phyloP scores from a whole-genome alignment of 2,113 vertebrate species.

The Notothenia rossii region DNA sequence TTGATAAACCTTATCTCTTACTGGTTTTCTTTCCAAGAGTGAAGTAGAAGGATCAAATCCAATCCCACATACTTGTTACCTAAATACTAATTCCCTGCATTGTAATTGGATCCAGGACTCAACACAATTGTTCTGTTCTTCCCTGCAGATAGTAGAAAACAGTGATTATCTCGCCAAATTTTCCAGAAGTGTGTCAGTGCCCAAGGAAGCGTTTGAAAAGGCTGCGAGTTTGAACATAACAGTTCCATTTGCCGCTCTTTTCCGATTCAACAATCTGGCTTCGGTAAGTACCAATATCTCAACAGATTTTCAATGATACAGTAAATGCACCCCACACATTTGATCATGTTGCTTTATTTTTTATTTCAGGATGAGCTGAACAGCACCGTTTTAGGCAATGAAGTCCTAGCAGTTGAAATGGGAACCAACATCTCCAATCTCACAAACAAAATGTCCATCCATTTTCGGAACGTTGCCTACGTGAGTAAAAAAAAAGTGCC shows the following conservation, averaged over 20 bases:
- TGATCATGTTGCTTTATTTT: neutral
- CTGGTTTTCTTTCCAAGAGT: too few relatives aligned
- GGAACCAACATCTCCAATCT: conserved; percentile 66
- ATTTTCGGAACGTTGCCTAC: conserved; percentile 15
- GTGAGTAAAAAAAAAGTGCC: conserved; percentile 52
- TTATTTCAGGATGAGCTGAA: conserved; percentile 65
- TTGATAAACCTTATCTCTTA: too few relatives aligned
- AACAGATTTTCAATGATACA: neutral
- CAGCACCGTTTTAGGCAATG: conserved; percentile 56
- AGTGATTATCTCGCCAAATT: fast-evolving
- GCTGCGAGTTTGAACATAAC: fast-evolving
- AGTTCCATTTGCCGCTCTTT: conserved; percentile 33
- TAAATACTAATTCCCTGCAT: too few relatives aligned
- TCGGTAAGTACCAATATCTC: conserved; percentile 47
- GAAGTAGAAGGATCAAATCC: too few relatives aligned
- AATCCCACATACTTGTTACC: too few relatives aligned
- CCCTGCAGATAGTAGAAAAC: conserved; percentile 57
- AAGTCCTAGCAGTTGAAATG: conserved; percentile 77
- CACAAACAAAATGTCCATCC: conserved; percentile 56
- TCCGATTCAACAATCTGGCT: conserved; percentile 61
- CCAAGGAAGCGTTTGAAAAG: conserved; percentile 69
- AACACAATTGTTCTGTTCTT: conserved; percentile 11
- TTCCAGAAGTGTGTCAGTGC: conserved; percentile 42
- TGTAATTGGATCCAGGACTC: neutral
- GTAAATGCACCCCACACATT: neutral